Base-by-base conservation (phyloP, 1,140 invertebrate species). In the Trichoplusia ni region DNA sequence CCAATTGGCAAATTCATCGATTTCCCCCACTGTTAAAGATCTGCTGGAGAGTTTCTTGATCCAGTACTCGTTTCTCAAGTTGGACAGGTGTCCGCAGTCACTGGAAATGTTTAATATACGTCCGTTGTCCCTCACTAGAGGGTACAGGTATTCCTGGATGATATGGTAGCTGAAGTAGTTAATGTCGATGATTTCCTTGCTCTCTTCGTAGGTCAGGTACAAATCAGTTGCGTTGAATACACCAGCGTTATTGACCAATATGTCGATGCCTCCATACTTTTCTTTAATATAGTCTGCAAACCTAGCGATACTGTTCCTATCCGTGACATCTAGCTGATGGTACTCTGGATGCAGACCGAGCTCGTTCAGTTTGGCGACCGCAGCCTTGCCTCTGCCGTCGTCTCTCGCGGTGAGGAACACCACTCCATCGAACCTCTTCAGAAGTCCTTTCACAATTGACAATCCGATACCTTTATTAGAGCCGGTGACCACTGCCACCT, bases 231-330 rank as follows among this genome's bases (percentile, higher is more conserved):
- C 93, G 72, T 92, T 95, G 9, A 93, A 91, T 33, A 97, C 95
- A 0, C 93, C 96, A 40, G 96, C 96, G 91, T 97, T 97, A 79
- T 97, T 97, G 2, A 98, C 92, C 0, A 97, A 80, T 9, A 97
- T 84, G 86, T 98, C 96, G 4, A 98, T 75, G 0, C 96, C 95
- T 16, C 93, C 94, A 84, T 97, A 92, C 9, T 89, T 92, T 21
- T 91, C 67, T 69, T 93, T 86, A 0, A 98, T 73, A 67, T 92
- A 92, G 44, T 93, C 84, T 1, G 85, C 73, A 46, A 96, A 92
- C 8, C 61, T 81, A 2, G 88, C 73, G 19, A 95, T 91, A 71
- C 94, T 95, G 1, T 90, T 70, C 16, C 78, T 64, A 68, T 94
- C 89, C 13, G 89, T 85, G 6, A 96, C 92, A 69, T 96, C 95